phyloP scores from a whole-genome alignment of 2,888 invertebrate species.

The Galerucella calmariensis region DNA sequence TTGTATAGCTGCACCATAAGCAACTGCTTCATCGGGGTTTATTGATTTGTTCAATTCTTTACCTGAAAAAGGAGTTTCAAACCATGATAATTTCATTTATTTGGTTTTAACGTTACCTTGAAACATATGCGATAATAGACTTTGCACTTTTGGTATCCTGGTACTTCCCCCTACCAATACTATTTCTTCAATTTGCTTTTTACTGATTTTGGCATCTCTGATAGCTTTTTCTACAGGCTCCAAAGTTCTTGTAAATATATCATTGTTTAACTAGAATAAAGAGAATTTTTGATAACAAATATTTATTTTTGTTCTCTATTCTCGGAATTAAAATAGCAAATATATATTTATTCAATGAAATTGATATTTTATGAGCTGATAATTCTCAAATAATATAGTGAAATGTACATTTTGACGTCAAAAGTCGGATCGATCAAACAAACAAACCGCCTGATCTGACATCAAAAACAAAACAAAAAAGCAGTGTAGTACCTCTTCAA shows the following conservation, averaged over 20 bases:
- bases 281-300: neutral
- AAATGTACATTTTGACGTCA: no score
- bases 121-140: conserved; percentile 68
- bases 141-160: conserved; percentile 75
- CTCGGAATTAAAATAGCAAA: no score
- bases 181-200: conserved; percentile 68
- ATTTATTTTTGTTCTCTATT: neutral
- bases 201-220: conserved; percentile 72
- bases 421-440: no score
- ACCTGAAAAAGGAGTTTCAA: conserved; percentile 55
- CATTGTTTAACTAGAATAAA: conserved; percentile 67
- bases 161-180: conserved; percentile 76
- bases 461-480: no score
- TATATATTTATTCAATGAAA: no score
- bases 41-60: conserved; percentile 76
- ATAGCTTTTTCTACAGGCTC: conserved; percentile 75
- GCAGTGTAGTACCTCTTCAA: conserved; percentile 73
- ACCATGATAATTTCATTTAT: neutral
- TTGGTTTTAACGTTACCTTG: conserved; percentile 14
- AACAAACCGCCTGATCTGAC: no score
- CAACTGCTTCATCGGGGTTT: conserved; percentile 79
- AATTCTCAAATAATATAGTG: no score
- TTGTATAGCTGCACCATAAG: conserved; percentile 76
- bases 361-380: no score
- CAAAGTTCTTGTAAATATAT: conserved; percentile 73